These are phyloP conservation scores for Charanyca ferruginea DNA, from an alignment of 2,888 invertebrate genomes.

Conservation along the genomic window DNA sequence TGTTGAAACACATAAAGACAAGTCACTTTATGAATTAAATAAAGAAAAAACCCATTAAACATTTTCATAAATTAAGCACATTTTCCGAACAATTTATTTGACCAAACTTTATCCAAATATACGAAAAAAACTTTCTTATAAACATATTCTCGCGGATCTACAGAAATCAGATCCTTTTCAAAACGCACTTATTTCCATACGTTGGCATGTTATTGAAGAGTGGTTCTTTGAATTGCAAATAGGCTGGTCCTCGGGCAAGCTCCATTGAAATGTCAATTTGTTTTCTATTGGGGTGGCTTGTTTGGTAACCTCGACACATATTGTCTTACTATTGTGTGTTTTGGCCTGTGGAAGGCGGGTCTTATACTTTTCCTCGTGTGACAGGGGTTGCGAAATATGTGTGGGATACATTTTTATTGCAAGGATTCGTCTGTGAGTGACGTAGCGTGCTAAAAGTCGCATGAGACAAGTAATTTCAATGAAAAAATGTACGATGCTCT, in stretches of 20 bases:
- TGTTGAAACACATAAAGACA: too few relatives aligned
- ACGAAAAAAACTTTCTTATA: conserved; percentile 46
- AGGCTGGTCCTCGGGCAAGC: conserved; percentile 81
- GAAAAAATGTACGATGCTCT: neutral
- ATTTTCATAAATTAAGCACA: neutral
- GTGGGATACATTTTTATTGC: conserved; percentile 57
- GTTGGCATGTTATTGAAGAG: conserved; percentile 86
- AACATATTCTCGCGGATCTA: conserved; percentile 68
- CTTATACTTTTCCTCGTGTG: conserved; percentile 66
- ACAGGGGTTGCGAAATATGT: conserved; percentile 57
- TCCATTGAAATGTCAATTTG: conserved; percentile 90
- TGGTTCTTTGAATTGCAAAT: conserved; percentile 90
- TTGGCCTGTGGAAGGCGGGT: conserved; percentile 63
- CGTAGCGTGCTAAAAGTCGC: neutral
- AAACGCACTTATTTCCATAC: conserved; percentile 87
- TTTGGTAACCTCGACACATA: conserved; percentile 79
- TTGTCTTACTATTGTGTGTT: conserved; percentile 78
- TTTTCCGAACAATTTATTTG: neutral
- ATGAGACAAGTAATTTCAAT: neutral
- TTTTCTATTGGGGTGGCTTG: conserved; percentile 86
- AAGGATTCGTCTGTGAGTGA: neutral
- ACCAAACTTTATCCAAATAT: neutral
- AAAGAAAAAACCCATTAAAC: neutral
- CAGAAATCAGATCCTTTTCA: conserved; percentile 87
- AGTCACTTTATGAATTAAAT: neutral